Evolutionary conservation across 2,113 vertebrate species (phyloP).

Genomic region (Thomomys bottae): DNA sequence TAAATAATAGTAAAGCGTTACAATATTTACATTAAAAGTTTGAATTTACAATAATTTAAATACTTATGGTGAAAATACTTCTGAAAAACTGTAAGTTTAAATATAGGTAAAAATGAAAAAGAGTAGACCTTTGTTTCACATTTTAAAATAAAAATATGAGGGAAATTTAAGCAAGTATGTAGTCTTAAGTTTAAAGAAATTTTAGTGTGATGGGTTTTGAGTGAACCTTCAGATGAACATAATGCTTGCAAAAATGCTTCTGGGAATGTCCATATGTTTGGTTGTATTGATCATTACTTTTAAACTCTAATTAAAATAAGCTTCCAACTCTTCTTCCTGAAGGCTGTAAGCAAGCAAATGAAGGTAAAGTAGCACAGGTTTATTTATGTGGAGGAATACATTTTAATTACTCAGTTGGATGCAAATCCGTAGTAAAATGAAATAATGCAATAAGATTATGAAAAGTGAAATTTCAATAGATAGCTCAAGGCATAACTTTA

Average conservation of each 20-base stretch:
- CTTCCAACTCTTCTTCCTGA: conserved; percentile 51
- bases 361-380: conserved; percentile 65
- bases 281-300: conserved; percentile 77
- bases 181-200: conserved; percentile 34
- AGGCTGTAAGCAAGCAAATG: conserved; percentile 60
- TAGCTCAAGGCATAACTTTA: background rate
- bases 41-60: conserved; percentile 40
- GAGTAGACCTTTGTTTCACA: background rate
- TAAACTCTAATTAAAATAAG: conserved; percentile 77
- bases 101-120: conserved; percentile 27
- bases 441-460: conserved; percentile 17
- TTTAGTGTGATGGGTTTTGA: conserved; percentile 64
- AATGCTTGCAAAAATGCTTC: conserved; percentile 73
- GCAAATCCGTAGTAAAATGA: background rate
- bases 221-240: conserved; percentile 60
- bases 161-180: background rate
- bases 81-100: background rate
- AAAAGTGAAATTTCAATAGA: background rate
- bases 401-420: conserved; percentile 25
- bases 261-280: conserved; percentile 77
- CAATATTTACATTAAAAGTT: background rate
- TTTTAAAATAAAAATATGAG: conserved; percentile 59
- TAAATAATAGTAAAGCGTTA: conserved; percentile 1
- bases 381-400: conserved; percentile 55
- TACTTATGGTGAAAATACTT: background rate